These are phyloP conservation scores for Morpho deidamia DNA, from an alignment of 2,888 invertebrate genomes.

Conservation along the genomic window DNA sequence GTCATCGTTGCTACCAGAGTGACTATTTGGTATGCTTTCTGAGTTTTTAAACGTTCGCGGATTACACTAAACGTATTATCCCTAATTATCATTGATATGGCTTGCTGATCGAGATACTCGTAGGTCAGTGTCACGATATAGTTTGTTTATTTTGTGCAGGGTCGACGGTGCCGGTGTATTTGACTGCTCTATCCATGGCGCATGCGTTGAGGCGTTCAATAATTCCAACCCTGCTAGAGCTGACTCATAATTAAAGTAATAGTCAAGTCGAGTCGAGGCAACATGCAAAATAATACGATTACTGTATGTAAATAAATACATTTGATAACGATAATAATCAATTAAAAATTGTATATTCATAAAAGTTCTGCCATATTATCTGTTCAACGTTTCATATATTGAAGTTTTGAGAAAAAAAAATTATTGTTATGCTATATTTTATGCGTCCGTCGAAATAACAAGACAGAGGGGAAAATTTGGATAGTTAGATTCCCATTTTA, in stretches of 20 bases:
- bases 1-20: conserved; percentile 13
- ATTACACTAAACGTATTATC: conserved; percentile 5
- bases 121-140: conserved; percentile 58
- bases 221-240: conserved; percentile 37
- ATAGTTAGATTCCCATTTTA: no score
- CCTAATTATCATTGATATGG: conserved; percentile 22
- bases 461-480: no score
- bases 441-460: no score
- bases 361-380: no score
- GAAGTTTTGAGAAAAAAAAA: no score
- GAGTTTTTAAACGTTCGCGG: neutral
- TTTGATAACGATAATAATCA: no score
- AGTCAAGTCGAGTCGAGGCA: neutral
- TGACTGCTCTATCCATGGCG: conserved; percentile 36
- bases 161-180: conserved; percentile 41
- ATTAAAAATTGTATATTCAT: no score
- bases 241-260: conserved; percentile 29
- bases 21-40: neutral
- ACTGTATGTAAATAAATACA: no score
- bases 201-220: conserved; percentile 69
- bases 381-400: no score
- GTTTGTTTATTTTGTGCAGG: conserved; percentile 67
- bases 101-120: conserved; percentile 32
- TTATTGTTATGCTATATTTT: no score
- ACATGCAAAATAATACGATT: neutral